These are phyloP conservation scores for Pao palembangensis DNA, from an alignment of 2,113 vertebrate species.

Conservation along the genomic window DNA sequence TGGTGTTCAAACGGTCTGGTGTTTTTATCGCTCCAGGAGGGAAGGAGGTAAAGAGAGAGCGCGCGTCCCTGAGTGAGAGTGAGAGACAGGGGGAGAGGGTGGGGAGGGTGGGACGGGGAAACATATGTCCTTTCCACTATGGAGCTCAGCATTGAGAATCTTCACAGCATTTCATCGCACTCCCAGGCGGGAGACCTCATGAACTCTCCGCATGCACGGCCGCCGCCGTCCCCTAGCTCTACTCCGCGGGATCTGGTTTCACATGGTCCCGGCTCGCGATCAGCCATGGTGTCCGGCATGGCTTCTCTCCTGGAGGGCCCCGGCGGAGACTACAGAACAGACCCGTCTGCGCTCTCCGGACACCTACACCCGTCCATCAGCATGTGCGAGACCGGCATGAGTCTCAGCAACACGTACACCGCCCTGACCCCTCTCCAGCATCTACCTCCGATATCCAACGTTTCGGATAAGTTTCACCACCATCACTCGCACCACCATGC, in stretches of 20 bases:
- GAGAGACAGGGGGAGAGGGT: slow-evolving; percentile 61
- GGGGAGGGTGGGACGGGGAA: slow-evolving; percentile 68
- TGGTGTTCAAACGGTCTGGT: slow-evolving; percentile 69
- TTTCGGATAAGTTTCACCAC: slow-evolving; percentile 96
- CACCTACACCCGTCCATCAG: slow-evolving; percentile 94
- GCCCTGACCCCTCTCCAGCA: slow-evolving; percentile 95
- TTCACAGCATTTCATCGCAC: slow-evolving; percentile 88
- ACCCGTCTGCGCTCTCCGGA: slow-evolving; percentile 81
- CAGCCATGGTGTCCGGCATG: slow-evolving; percentile 88
- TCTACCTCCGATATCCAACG: slow-evolving; percentile 91
- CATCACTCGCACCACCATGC: slow-evolving; percentile 86
- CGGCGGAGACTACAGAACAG: slow-evolving; percentile 85
- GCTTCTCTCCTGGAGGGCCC: slow-evolving; percentile 86
- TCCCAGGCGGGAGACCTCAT: slow-evolving; percentile 88
- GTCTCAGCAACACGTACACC: slow-evolving; percentile 92
- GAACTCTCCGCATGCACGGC: slow-evolving; percentile 84
- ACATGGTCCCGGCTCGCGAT: slow-evolving; percentile 73
- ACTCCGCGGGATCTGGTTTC: slow-evolving; percentile 84
- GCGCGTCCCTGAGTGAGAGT: slow-evolving; percentile 48
- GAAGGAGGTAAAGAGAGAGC: slow-evolving; percentile 41
- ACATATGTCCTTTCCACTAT: slow-evolving; percentile 71
- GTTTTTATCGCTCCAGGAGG: slow-evolving; percentile 65
- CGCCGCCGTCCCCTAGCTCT: slow-evolving; percentile 74
- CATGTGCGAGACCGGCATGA: slow-evolving; percentile 94
- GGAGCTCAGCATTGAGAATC: slow-evolving; percentile 95